A percentile compares a stretch with the other conserved stretches of the same genome.
These are phyloP conservation scores for Drosophila kikkawai DNA, from an alignment of 1,140 invertebrate genomes.

Conservation along the genomic window DNA sequence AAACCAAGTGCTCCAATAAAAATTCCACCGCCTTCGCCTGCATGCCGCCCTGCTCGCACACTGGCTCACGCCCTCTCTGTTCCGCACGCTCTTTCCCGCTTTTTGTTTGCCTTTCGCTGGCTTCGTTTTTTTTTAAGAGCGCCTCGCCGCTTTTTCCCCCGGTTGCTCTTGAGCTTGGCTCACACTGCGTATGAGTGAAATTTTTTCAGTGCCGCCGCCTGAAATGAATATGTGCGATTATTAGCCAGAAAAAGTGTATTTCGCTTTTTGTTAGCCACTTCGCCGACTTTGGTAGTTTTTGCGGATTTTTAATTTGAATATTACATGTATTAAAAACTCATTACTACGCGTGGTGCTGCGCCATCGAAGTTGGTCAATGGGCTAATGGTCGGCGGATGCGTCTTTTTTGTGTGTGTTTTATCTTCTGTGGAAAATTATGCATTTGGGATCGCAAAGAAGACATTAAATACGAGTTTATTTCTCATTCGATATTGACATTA, in stretches of 20 bases:
- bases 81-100: conserved; percentile 16
- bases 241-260: conserved; percentile 59
- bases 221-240: conserved; percentile 82
- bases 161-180: conserved; percentile 68
- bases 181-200: conserved; percentile 73
- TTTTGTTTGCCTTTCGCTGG: conserved; percentile 15
- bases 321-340: conserved; percentile 82
- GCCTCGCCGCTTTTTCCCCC: conserved; percentile 51
- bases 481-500: background rate
- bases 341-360: conserved; percentile 62
- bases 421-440: conserved; percentile 29
- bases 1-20: conserved; percentile 79
- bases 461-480: conserved; percentile 1
- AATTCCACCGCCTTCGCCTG: conserved; percentile 75
- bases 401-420: conserved; percentile 3
- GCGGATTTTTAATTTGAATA: conserved; percentile 76
- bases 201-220: conserved; percentile 60
- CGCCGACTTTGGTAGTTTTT: conserved; percentile 46
- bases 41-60: conserved; percentile 57
- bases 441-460: conserved; percentile 19
- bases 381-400: conserved; percentile 69
- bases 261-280: conserved; percentile 55
- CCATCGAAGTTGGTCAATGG: conserved; percentile 75
- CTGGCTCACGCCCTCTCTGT: conserved; percentile 25
- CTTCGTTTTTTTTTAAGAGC: conserved; percentile 66